phyloP scores from a whole-genome alignment of 2,113 vertebrate species.

The Delphinapterus leucas region DNA sequence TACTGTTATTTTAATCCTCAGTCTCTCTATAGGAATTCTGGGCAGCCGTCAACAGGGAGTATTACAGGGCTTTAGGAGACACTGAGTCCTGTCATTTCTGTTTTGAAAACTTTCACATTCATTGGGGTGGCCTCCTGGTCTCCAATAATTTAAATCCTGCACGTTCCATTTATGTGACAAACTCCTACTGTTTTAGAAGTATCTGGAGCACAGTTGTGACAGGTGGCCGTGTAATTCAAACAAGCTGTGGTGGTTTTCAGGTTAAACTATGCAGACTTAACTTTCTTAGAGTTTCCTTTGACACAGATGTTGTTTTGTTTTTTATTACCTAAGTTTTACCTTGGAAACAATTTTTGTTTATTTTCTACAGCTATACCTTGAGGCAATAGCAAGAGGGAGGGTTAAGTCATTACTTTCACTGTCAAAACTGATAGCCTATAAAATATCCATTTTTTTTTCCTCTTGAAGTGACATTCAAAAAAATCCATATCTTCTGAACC shows the following conservation, averaged over 20 bases:
- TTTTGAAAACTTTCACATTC: conserved; percentile 56
- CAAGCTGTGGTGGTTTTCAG: conserved; percentile 57
- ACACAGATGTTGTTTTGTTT: conserved; percentile 71
- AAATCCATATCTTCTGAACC: background rate
- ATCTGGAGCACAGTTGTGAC: conserved; percentile 67
- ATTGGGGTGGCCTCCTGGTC: conserved; percentile 30
- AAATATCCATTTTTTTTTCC: conserved; percentile 52
- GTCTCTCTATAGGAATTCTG: background rate
- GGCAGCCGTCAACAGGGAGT: background rate
- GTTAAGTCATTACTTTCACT: conserved; percentile 72
- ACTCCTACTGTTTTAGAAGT: conserved; percentile 62
- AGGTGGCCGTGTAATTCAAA: conserved; percentile 68
- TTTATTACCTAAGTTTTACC: conserved; percentile 70
- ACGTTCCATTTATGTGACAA: conserved; percentile 69
- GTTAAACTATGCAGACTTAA: conserved; percentile 56
- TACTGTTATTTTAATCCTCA: background rate
- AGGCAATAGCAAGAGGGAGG: conserved; percentile 62
- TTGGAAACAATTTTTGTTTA: conserved; percentile 75
- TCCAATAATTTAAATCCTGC: conserved; percentile 69
- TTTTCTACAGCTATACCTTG: conserved; percentile 70
- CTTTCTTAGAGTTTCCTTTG: conserved; percentile 66
- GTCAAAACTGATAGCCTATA: conserved; percentile 61
- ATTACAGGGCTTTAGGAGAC: background rate
- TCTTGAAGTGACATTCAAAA: conserved; percentile 41
- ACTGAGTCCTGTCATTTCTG: conserved; percentile 17